Evolutionary conservation across 2,888 invertebrate genomes (phyloP), one percentile per base, ranked within the genome.

Genomic region (Spisula solida): DNA sequence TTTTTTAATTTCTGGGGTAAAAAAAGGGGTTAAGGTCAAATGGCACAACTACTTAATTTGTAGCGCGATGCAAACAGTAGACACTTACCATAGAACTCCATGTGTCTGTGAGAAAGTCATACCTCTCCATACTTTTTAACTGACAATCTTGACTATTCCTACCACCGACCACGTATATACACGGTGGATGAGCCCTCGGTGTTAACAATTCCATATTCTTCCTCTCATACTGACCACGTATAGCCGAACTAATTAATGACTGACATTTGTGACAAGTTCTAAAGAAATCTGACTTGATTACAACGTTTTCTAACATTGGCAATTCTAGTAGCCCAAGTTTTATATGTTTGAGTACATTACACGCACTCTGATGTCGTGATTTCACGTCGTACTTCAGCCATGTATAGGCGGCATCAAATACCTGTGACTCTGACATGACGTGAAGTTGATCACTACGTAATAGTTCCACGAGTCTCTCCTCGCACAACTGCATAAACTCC

Each of bases 151-250:
- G 93, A 85, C 95, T 95, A 86, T 96, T 96, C 47, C 96, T 86
- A 0, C 96, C 96, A 14, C 96, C 96, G 16, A 96, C 94, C n/a
- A 96, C 96, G 93, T 95, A 96, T 31, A 96, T 95, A 87, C 95
- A 95, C 0, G 95, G 95, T 0, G 96, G 96, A 91, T 95, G 95
- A 6, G 96, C 95, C 12, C 96, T 93, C 0, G 95, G 95, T 0
- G 94, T 92, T 70, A 95, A 90, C 83, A 93, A 83, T 66, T 95
- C 94, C 88, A 95, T 89, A 31, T 94, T 94, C 29, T 90, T 93
- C 51, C 93, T 93, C 91, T 96, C 95, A 86, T 94, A 94, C 85
- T 95, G 95, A 29, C 93, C 94, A 25, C 95, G 91, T 51, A 96
- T 95, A 12, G 96, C 96, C 55, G 95, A 94, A 87, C 95, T 95